phyloP scores from a whole-genome alignment of 2,888 invertebrate species.

The Coremacera marginata region DNA sequence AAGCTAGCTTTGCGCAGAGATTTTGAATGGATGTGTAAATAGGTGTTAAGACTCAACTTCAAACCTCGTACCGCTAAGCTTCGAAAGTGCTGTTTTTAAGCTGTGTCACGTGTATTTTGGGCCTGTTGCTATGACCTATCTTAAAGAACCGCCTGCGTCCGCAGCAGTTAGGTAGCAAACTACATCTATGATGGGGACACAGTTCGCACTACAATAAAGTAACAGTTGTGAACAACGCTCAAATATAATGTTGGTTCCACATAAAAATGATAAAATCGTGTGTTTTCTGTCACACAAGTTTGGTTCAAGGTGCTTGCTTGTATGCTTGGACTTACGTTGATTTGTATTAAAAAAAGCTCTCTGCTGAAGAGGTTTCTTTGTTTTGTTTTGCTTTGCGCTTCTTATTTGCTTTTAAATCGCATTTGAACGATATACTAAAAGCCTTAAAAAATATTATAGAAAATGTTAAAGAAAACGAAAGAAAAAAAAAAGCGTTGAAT shows the following conservation, averaged over 20 bases:
- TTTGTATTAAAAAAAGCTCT: conserved; percentile 6
- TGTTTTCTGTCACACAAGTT: background rate
- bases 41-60: too few species aligned
- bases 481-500: background rate
- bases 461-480: background rate
- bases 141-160: too few species aligned
- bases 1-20: too few species aligned
- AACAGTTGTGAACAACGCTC: background rate
- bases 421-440: background rate
- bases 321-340: background rate
- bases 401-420: background rate
- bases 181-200: too few species aligned
- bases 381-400: conserved; percentile 12
- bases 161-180: too few species aligned
- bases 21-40: too few species aligned
- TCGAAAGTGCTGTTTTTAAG: too few species aligned
- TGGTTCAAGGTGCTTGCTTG: background rate
- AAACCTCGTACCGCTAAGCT: too few species aligned
- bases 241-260: background rate
- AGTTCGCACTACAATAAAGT: background rate
- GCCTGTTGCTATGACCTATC: too few species aligned
- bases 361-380: background rate
- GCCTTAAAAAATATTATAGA: background rate
- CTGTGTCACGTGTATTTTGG: too few species aligned
- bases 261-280: background rate